Evolutionary conservation across 2,113 vertebrate species (phyloP).

Genomic region (Corvus hawaiiensis): DNA sequence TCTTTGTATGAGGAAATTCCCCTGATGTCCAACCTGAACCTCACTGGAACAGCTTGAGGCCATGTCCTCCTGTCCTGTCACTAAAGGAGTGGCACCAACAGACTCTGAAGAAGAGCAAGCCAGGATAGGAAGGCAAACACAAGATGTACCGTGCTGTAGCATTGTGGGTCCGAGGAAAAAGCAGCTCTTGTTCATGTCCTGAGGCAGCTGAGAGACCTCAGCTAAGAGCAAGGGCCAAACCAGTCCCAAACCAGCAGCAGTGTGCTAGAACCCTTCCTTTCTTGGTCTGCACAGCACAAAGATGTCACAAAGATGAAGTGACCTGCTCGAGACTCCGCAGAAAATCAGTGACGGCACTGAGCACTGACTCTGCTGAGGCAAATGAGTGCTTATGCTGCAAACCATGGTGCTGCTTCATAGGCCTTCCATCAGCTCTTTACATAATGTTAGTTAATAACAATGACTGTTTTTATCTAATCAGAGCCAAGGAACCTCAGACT

Average conservation of each 20-base stretch:
- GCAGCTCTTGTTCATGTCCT: not conserved
- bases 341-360: not conserved
- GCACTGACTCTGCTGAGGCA: not conserved
- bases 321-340: not conserved
- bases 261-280: not conserved
- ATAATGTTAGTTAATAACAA: not conserved
- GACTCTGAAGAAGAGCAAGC: not conserved
- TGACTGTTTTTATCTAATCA: not conserved
- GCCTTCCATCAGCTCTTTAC: not conserved
- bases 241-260: not conserved
- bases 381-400: not conserved
- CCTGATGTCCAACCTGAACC: not conserved
- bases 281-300: not conserved
- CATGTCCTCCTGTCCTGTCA: not conserved
- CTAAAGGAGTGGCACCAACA: not conserved
- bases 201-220: not conserved
- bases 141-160: not conserved
- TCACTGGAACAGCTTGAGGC: not conserved
- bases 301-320: not conserved
- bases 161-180: not conserved
- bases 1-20: not conserved
- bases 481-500: not conserved
- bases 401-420: not conserved
- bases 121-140: not conserved
- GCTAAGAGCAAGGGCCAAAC: not conserved